Base-by-base conservation (phyloP, 1,140 invertebrate species). In the Coenobita brevimanus region DNA sequence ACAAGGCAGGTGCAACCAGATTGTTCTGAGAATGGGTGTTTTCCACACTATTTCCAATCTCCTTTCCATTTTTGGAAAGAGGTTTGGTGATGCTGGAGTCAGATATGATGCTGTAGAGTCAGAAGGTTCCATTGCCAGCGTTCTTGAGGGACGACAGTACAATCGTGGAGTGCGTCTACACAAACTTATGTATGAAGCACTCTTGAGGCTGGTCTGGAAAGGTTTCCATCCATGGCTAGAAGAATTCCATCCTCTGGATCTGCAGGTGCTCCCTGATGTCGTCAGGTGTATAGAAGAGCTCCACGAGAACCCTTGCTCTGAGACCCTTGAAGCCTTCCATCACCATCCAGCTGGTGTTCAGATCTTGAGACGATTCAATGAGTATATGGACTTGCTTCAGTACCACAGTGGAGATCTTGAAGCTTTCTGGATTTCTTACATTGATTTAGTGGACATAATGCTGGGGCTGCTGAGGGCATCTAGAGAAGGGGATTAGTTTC, bases 11-110 rank as follows among this genome's bases (percentile, higher is more conserved):
- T 67, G 8, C n/a, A 33, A n/a, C 4, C 46, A 67, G 4, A 24
- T 67, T n/a, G n/a, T 67, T 10, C 30, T 33, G 46, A 50, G 46
- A 50, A 57, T 57, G 54, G 54, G 54, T 13, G 46, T 33, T 10
- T 67, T 67, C 4, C 64, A 67, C 30, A 67, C 64, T n/a, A 67
- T 67, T 6, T 50, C 6, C 46, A 50, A 6, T 6, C 46, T 67
- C 6, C 62, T 30, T 1, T 6, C 71, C 27, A 62, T 54, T 1
- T 15, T 54, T 41, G 41, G 76, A 21, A 82, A 64, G 79, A 27
- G 33, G 21, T 82, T 82, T 36, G 27, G 64, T 60, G 79, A 82
- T 82, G 60, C 54, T 24, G 79, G 60, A 21, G n/a, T 82, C 54
- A 21, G 4, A 0, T 21, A 82, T 27, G 0, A 27, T 50, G 27